Base-by-base conservation (phyloP, 2,113 vertebrate genomes). In the Scomber japonicus region DNA sequence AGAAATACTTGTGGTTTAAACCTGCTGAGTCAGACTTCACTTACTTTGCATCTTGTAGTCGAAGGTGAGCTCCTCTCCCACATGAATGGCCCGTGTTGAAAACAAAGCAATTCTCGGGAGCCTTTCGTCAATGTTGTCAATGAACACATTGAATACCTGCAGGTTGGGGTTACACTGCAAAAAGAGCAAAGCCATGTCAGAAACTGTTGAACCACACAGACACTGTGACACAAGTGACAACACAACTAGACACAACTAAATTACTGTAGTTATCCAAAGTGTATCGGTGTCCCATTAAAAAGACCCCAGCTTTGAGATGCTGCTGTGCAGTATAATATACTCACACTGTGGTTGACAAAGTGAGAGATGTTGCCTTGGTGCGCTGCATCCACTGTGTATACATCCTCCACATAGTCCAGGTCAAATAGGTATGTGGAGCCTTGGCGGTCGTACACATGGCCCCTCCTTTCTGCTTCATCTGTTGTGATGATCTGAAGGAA, bases 1-100 rank as follows among this genome's bases (percentile, higher is more conserved):
- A 27, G 24, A 27, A 27, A 27, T 27, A 27, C 24, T 27, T 27
- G 24, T n/a, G 30, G 1, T 19, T 46, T 3, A 50, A 31, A 27
- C 53, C 17, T 67, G 51, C 54, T 49, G 21, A 56, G 16, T 66
- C 12, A 13, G 16, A 6, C 8, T 11, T 35, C 19, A 77, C 94
- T 92, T 89, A 97, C 97, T 95, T 80, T 96, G 96, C 96, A 98
- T 98, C 90, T 97, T 98, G 93, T 98, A 98, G 95, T 98, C 97
- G 71, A 98, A 98, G 27, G 97, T 98, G 77, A 98, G 96, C 92
- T 98, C 97, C 89, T 98, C 97, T 3, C 97, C 97, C 1, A 94
- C 93, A 1, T 94, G 94, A 83, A 98, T 97, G 13, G 93, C 79
- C 2, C 96, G 88, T 0, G 95, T 97, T 53, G 96, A 95, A 86